Percentiles rank a stretch among this genome's conserved stretches.
phyloP scores from a whole-genome alignment of 2,888 invertebrate genomes.

The Sminthurides aquaticus region DNA sequence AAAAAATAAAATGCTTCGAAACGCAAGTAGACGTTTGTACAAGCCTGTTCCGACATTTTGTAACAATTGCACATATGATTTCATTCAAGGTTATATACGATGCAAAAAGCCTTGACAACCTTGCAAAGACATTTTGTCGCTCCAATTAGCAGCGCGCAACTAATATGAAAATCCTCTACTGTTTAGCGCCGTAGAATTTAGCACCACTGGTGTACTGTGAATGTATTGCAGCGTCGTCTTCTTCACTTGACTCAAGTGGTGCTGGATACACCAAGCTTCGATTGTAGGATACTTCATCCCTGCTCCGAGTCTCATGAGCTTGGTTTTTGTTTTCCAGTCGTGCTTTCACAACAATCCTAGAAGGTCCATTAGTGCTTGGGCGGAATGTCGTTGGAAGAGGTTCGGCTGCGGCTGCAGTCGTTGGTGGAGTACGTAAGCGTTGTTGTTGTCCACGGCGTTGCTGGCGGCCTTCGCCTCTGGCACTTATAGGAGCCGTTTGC shows the following conservation, averaged over 20 bases:
- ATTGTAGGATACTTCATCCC: not conserved
- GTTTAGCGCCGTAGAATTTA: conserved; percentile 13
- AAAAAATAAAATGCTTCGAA: too few relatives aligned
- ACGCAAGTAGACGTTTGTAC: too few relatives aligned
- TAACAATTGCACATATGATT: too few relatives aligned
- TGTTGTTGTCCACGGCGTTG: conserved; percentile 6
- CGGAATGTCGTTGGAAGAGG: conserved; percentile 17
- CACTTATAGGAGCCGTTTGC: not conserved
- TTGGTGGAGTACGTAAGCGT: not conserved
- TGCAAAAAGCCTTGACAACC: too few relatives aligned
- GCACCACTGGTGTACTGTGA: conserved; percentile 12
- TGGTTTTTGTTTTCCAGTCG: conserved; percentile 19
- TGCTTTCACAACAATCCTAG: conserved; percentile 18
- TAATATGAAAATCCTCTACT: too few relatives aligned
- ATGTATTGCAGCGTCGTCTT: conserved; percentile 13
- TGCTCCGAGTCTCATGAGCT: conserved; percentile 1
- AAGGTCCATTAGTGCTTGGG: conserved; percentile 14
- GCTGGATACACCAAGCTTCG: conserved; percentile 14
- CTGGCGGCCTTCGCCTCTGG: conserved; percentile 2
- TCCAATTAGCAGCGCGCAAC: too few relatives aligned
- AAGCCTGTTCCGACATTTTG: too few relatives aligned
- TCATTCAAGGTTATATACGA: too few relatives aligned
- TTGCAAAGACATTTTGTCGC: too few relatives aligned
- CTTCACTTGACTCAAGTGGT: conserved; percentile 15
- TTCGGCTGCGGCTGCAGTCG: conserved; percentile 5